Percentiles rank a stretch among this genome's conserved stretches.
Conservation (phyloP, 2,888 invertebrate genomes). For the Galeruca laticollis region DNA sequence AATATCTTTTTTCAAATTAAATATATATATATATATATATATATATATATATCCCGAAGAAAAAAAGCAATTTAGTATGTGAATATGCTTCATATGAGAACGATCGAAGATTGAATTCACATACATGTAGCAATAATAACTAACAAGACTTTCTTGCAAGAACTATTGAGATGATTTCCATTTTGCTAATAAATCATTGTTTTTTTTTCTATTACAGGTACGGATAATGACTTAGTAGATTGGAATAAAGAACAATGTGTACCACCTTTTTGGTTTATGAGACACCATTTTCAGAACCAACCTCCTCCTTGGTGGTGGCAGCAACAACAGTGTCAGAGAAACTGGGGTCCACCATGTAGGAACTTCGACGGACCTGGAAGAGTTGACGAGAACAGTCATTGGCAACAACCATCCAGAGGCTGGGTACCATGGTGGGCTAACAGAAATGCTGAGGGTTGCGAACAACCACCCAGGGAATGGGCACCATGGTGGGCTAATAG, state of each 20-base stretch:
- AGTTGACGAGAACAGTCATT: neutral
- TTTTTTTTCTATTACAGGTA: neutral
- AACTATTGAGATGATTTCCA: too few species aligned
- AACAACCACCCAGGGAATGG: neutral
- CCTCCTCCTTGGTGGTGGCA: neutral
- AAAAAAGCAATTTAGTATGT: too few species aligned
- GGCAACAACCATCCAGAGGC: neutral
- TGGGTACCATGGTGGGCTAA: neutral
- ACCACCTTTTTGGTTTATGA: conserved; percentile 2
- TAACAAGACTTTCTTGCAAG: too few species aligned
- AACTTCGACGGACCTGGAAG: neutral
- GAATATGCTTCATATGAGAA: too few species aligned
- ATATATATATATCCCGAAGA: too few species aligned
- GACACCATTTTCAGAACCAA: neutral
- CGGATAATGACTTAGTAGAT: neutral
- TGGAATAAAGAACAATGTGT: neutral
- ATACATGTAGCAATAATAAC: too few species aligned
- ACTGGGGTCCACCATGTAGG: neutral
- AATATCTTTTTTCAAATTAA: too few species aligned
- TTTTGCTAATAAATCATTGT: neutral
- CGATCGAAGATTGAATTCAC: too few species aligned
- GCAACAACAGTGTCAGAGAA: neutral
- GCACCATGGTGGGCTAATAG: neutral
- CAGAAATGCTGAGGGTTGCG: neutral
- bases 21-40: too few species aligned